A percentile compares a stretch with the other conserved stretches of the same genome.
Evolutionary conservation across 2,888 invertebrate species (phyloP).

Genomic region (Alentia gelatinosa): DNA sequence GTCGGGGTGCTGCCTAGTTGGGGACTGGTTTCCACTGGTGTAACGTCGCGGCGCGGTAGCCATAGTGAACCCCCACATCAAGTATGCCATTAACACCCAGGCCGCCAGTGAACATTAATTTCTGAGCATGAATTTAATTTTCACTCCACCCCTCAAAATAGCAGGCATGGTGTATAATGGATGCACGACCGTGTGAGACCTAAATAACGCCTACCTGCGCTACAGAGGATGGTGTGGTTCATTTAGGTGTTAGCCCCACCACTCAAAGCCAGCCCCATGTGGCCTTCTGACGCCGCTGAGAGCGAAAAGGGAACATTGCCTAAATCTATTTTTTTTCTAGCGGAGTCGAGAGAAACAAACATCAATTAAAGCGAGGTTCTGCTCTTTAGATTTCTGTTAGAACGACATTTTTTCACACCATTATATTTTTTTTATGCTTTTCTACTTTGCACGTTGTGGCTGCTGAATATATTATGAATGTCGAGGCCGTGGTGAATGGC

Average conservation of each 20-base stretch:
- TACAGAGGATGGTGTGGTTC: background rate
- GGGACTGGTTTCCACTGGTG: background rate
- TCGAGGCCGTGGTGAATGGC: background rate
- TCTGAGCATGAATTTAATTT: background rate
- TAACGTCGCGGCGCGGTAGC: background rate
- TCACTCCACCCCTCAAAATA: conserved; percentile 1
- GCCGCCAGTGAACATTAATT: background rate
- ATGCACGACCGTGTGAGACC: background rate
- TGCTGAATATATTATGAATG: background rate
- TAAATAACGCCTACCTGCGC: background rate
- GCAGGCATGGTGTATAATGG: background rate
- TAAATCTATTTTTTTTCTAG: background rate
- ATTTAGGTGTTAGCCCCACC: background rate
- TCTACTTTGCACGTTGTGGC: background rate
- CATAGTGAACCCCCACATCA: background rate
- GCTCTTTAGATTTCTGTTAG: background rate
- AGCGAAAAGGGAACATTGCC: background rate
- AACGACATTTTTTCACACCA: background rate
- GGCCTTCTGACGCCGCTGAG: background rate
- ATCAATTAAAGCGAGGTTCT: background rate
- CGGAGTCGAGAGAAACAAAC: background rate
- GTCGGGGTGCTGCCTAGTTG: background rate
- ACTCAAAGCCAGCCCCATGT: background rate
- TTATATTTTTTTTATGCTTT: background rate
- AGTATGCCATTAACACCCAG: background rate